Conservation (phyloP, 2,888 invertebrate genomes). For the Zygaena filipendulae region DNA sequence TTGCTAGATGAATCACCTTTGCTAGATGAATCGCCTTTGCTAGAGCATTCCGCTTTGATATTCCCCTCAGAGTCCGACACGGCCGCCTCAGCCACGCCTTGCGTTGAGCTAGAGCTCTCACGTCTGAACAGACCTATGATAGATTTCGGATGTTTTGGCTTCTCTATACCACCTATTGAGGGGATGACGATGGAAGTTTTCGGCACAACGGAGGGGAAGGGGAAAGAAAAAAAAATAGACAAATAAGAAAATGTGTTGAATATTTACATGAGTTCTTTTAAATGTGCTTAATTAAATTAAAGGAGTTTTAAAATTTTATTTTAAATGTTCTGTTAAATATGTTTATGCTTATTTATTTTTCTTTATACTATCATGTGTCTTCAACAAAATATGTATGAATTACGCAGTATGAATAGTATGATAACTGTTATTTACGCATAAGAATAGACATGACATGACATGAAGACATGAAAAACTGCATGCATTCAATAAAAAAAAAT, state of each 20-base stretch:
- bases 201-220: constrained; percentile 27
- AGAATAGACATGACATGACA: no score
- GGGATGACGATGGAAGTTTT: constrained; percentile 24
- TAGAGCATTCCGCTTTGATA: constrained; percentile 50
- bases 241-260: constrained; percentile 38
- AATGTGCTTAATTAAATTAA: no score
- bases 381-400: no score
- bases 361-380: no score
- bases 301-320: no score
- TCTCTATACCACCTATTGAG: constrained; percentile 82
- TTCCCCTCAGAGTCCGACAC: constrained; percentile 69
- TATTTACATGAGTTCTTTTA: no score
- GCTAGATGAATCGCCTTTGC: constrained; percentile 32
- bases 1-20: constrained; percentile 12
- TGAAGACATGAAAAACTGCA: no score
- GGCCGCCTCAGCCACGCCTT: constrained; percentile 60
- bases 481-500: no score
- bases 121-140: constrained; percentile 90
- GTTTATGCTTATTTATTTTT: no score
- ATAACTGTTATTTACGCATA: no score
- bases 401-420: no score
- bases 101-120: constrained; percentile 81
- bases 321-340: no score
- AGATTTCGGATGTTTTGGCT: constrained; percentile 85
- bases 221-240: constrained; percentile 33